phyloP scores from a whole-genome alignment of 2,113 vertebrate species.

The crab-eating macaque (Macaca fascicularis) region T2T-MFA8v1.1 NC_088387.1:65395001-65395500 shows the following conservation, averaged over 20 bases:
- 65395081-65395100: background rate
- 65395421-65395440: background rate
- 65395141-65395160: background rate
- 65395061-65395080: background rate
- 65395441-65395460: background rate
- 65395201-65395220: background rate
- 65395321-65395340: background rate
- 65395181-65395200: background rate
- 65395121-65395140: background rate
- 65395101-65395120: conserved; percentile 6
- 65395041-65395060: background rate
- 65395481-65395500: background rate
- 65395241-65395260: background rate
- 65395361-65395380: background rate
- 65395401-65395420: background rate
- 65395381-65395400: background rate
- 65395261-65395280: background rate
- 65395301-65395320: conserved; percentile 20
- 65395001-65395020: background rate
- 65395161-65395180: conserved; percentile 15
- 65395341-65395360: background rate
- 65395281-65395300: background rate
- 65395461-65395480: background rate
- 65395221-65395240: conserved; percentile 5
- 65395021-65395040: background rate